Conservation (phyloP, 2,113 vertebrate genomes). For the Marmota monax region DNA sequence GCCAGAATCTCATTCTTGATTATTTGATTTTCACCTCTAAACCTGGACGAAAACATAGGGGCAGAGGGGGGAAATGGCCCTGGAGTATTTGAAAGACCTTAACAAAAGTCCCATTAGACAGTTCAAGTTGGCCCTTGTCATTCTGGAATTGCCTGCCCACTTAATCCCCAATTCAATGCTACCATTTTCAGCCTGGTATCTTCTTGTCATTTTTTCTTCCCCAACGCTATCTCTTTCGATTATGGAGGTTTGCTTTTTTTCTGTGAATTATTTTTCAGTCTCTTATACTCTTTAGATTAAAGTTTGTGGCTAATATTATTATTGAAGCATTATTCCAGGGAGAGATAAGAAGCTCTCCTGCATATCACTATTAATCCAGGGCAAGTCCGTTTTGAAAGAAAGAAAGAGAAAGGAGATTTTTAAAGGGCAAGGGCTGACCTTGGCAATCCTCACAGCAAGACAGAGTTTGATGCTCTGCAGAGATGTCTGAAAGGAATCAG, state of each 20-base stretch:
- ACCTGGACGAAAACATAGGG: conserved; percentile 40
- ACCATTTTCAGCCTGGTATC: conserved; percentile 4
- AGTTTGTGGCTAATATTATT: conserved; percentile 29
- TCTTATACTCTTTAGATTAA: conserved; percentile 45
- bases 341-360: conserved; percentile 83
- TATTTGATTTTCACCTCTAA: conserved; percentile 51
- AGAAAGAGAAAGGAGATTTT: conserved; percentile 79
- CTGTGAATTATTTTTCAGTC: conserved; percentile 35
- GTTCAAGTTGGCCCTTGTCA: conserved; percentile 11
- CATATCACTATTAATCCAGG: conserved; percentile 83
- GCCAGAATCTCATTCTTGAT: background rate
- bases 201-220: conserved; percentile 24
- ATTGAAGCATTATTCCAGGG: conserved; percentile 77
- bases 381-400: conserved; percentile 84
- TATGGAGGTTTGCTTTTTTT: conserved; percentile 36
- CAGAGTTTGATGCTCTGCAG: conserved; percentile 58
- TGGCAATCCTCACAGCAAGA: conserved; percentile 78
- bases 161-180: conserved; percentile 51
- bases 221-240: conserved; percentile 13
- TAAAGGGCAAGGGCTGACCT: conserved; percentile 80
- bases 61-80: background rate
- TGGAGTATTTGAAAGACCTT: conserved; percentile 42
- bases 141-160: conserved; percentile 13
- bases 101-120: background rate
- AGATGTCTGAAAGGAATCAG: conserved; percentile 24